Conservation (phyloP, 2,113 vertebrate genomes). For the Thunnus maccoyii region DNA sequence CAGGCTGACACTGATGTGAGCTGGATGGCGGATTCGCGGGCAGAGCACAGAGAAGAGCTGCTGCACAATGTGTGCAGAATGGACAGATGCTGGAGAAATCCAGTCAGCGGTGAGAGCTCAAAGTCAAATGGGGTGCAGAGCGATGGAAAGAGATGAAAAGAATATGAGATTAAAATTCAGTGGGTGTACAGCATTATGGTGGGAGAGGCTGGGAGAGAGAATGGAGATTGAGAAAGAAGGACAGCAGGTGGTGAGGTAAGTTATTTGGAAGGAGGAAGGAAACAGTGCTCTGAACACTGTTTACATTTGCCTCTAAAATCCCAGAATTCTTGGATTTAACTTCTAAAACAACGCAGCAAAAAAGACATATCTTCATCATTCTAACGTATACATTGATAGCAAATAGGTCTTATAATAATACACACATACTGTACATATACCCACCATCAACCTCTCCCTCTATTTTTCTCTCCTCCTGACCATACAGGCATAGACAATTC, state of each 20-base stretch:
- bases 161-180: conserved; percentile 50
- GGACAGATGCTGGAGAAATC: conserved; percentile 47
- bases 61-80: conserved; percentile 19
- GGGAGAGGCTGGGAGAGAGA: conserved; percentile 16
- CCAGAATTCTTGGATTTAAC: not conserved
- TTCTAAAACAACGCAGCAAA: not conserved
- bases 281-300: not conserved
- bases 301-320: conserved; percentile 4
- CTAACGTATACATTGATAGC: not conserved
- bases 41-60: conserved; percentile 3
- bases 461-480: not conserved
- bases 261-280: not conserved
- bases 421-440: too few species aligned
- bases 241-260: conserved; percentile 26
- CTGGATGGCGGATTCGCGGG: conserved; percentile 9
- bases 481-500: conserved; percentile 64
- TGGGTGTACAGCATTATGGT: conserved; percentile 14
- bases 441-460: too few species aligned
- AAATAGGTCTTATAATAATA: too few species aligned
- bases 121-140: conserved; percentile 45
- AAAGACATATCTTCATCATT: not conserved
- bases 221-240: conserved; percentile 15
- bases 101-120: conserved; percentile 30
- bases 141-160: conserved; percentile 56
- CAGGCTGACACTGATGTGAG: not conserved